Evolutionary conservation across 2,113 vertebrate genomes (phyloP).

Genomic region (Coracopsis vasa): DNA sequence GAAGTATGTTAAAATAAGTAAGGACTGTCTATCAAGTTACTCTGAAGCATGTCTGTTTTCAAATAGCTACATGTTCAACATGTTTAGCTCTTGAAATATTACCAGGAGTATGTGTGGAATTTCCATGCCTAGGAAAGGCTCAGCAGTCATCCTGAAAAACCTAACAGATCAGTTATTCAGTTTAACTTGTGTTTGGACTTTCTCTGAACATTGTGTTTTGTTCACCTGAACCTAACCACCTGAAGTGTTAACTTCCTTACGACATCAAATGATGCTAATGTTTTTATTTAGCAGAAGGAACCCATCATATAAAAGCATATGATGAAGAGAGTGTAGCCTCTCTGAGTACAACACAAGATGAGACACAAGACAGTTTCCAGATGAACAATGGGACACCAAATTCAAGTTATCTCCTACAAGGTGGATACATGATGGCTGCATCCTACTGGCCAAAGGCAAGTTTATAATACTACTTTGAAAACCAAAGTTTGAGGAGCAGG

Average conservation of each 20-base stretch:
- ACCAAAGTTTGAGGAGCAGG: not conserved
- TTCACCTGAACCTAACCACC: not conserved
- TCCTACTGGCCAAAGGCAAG: conserved; percentile 98
- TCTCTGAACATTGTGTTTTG: not conserved
- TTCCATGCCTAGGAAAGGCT: not conserved
- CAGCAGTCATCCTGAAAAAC: not conserved
- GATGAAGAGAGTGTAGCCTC: conserved; percentile 97
- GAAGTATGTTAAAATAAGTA: not conserved
- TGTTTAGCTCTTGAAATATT: not conserved
- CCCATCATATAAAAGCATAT: conserved; percentile 85
- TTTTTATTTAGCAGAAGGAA: conserved; percentile 75
- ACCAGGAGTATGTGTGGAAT: not conserved
- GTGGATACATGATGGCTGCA: conserved; percentile 93
- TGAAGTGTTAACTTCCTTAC: not conserved
- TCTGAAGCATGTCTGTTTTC: not conserved
- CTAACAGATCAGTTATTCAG: not conserved
- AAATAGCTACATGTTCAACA: not conserved
- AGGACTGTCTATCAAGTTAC: not conserved
- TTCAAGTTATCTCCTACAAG: conserved; percentile 84
- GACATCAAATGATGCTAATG: not conserved
- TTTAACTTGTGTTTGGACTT: not conserved
- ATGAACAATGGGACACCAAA: conserved; percentile 87
- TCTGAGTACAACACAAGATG: conserved; percentile 89
- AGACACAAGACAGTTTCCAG: conserved; percentile 89
- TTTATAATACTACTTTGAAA: not conserved